A percentile compares a stretch with the other conserved stretches of the same genome.
phyloP scores from a whole-genome alignment of 2,888 invertebrate genomes.

The Ephialtes manifestator region DNA sequence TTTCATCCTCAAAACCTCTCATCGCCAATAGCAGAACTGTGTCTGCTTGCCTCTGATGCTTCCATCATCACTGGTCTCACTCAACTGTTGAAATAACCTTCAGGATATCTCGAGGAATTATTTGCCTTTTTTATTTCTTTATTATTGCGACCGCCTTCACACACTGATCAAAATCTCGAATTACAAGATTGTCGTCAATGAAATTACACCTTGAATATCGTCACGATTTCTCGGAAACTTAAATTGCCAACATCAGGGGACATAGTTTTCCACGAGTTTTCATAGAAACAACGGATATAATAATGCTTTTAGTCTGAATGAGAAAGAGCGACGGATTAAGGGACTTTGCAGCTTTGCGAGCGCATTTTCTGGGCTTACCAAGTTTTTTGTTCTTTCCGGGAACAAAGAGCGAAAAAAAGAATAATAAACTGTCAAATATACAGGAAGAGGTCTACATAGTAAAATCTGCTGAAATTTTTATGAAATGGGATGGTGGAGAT shows the following conservation, averaged over 20 bases:
- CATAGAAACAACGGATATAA: neutral
- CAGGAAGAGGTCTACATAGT: neutral
- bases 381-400: neutral
- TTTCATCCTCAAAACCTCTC: constrained; percentile 15
- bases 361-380: neutral
- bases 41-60: neutral
- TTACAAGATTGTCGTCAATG: neutral
- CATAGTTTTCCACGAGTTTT: neutral
- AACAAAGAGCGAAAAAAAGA: neutral
- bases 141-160: neutral
- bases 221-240: neutral
- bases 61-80: neutral
- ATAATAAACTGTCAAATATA: neutral
- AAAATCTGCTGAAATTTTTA: neutral
- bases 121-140: neutral
- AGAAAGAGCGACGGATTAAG: constrained; percentile 15
- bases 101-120: neutral
- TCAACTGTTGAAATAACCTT: neutral
- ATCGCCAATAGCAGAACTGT: constrained; percentile 5
- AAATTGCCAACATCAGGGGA: neutral
- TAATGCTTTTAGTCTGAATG: neutral
- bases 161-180: neutral
- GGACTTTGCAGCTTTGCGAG: constrained; percentile 16
- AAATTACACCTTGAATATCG: neutral
- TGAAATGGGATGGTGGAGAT: neutral